Base-by-base conservation (phyloP, 2,888 invertebrate species). In the Cephus rjabovi region DNA sequence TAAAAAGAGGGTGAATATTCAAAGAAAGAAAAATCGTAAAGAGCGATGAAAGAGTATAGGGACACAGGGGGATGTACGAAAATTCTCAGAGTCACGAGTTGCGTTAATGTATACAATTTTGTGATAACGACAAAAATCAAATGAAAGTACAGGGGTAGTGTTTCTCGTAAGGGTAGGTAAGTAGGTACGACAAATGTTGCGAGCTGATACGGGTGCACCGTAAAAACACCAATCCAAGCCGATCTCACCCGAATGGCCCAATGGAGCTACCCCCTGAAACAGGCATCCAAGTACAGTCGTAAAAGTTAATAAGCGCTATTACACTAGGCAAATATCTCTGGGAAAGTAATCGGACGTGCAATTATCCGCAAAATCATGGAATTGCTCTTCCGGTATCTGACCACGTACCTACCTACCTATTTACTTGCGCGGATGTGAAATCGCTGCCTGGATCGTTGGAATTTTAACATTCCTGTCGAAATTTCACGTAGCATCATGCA, bases 281-380 rank as follows among this genome's bases (percentile, higher is more conserved):
- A 56, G 56, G 23, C 9, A 23, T 56, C 34, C 34, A 75, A 69
- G 69, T 70, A 35, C 77, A 78, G 75, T 83, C 84, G 83, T 85
- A 83, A 85, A 85, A 85, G 84, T 83, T 83, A 84, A 85, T 82
- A 85, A 84, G 83, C 83, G 79, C 81, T 79, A 85, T 85, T 85
- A 83, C 84, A 76, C 77, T 56, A 78, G 81, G 80, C 81, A 83
- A 85, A 83, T 83, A 81, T 82, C 81, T 79, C 81, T 78, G 75
- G 83, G 80, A 81, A 80, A 83, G 83, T 84, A 82, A 84, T 81
- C 83, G 81, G 77, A 81, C 83, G 79, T 77, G 77, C 82, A 84
- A 83, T 84, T 84, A 83, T 81, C 81, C 83, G 80, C 82, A 78
- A 78, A 76, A 76, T 76, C 73, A 76, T 76, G 74, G 79, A 69